Percentiles rank a stretch among this genome's conserved stretches.
Evolutionary conservation across 2,888 invertebrate genomes (phyloP).

Genomic region (Drosophila mayaguana): DNA sequence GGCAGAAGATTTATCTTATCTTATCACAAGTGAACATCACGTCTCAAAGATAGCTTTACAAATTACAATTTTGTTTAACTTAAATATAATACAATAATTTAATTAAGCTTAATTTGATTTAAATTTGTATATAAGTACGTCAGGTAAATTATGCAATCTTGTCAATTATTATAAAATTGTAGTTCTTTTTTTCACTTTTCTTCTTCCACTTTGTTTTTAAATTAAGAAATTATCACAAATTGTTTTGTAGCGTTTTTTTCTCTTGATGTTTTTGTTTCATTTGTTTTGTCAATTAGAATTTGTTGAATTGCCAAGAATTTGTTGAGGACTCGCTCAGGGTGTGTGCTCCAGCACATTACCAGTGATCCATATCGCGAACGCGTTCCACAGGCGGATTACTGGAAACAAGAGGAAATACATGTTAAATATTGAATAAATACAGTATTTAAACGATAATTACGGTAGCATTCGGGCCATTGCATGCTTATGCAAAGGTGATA

Average conservation of each 20-base stretch:
- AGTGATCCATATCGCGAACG: slow-evolving; percentile 84
- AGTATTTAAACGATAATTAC: slow-evolving; percentile 67
- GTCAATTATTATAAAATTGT: slow-evolving; percentile 38
- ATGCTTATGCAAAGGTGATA: slow-evolving; percentile 84
- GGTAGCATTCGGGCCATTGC: slow-evolving; percentile 84
- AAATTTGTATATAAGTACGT: slow-evolving; percentile 51
- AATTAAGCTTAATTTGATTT: slow-evolving; percentile 59
- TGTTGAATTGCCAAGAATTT: slow-evolving; percentile 50
- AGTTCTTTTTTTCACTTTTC: slow-evolving; percentile 16
- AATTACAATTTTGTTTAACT: slow-evolving; percentile 46
- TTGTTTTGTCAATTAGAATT: slow-evolving; percentile 34
- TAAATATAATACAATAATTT: slow-evolving; percentile 68
- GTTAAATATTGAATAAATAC: not conserved
- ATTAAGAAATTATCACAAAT: slow-evolving; percentile 78
- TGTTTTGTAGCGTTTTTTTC: slow-evolving; percentile 64
- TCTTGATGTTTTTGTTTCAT: slow-evolving; percentile 13
- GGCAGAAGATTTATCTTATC: slow-evolving; percentile 65
- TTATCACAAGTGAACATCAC: slow-evolving; percentile 76
- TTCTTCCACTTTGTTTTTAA: slow-evolving; percentile 46
- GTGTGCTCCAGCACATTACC: slow-evolving; percentile 72
- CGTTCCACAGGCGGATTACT: slow-evolving; percentile 85
- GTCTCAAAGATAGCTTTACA: slow-evolving; percentile 55
- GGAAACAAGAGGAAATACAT: not conserved
- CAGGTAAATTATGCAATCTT: slow-evolving; percentile 56
- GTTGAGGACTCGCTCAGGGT: slow-evolving; percentile 11